These are phyloP conservation scores for Scleropages formosus DNA, from an alignment of 2,797 vertebrate genomes.

Conservation along the genomic window DNA sequence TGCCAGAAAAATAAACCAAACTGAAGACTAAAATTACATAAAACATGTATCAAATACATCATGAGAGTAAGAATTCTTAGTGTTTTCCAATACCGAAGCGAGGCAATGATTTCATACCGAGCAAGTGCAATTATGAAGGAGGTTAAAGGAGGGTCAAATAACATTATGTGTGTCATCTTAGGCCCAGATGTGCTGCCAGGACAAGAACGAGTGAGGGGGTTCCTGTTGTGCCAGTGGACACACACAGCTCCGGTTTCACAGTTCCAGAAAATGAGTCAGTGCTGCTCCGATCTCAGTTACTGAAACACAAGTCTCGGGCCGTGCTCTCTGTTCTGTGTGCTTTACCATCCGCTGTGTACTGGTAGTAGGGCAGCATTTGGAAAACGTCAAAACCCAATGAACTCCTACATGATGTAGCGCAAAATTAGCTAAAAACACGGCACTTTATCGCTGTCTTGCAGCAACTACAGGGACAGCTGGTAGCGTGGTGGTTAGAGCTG, in stretches of 20 bases:
- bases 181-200: no score
- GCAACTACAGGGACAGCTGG: no score
- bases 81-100: neutral
- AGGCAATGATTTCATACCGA: neutral
- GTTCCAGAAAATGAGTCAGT: neutral
- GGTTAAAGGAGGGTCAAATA: no score
- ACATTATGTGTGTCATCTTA: no score
- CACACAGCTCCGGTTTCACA: neutral
- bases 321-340: no score
- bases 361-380: slow-evolving; percentile 1
- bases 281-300: neutral
- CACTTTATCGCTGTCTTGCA: no score
- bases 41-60: slow-evolving; percentile 3
- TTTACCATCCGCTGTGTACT: no score
- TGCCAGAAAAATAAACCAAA: neutral
- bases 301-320: slow-evolving; percentile 2
- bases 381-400: slow-evolving; percentile 19
- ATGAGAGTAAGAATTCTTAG: neutral
- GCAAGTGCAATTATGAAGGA: no score
- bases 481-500: no score
- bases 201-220: neutral
- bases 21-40: neutral
- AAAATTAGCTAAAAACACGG: no score
- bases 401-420: neutral
- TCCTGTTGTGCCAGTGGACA: neutral